Conservation (phyloP, 2,113 vertebrate genomes). For the Pangasianodon gigas region DNA sequence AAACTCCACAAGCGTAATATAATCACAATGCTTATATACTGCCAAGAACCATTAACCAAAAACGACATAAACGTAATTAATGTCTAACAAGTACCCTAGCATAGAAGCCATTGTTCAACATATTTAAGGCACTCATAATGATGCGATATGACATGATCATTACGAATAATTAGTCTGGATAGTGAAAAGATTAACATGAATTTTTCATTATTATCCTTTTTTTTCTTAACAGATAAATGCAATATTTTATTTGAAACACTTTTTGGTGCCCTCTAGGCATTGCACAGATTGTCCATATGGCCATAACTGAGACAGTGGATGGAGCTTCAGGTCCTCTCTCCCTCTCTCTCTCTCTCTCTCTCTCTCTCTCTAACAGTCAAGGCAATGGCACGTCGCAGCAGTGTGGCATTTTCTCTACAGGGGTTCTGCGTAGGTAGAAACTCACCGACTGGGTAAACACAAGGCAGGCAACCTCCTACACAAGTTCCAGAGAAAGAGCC, state of each 20-base stretch:
- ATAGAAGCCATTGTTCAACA: background rate
- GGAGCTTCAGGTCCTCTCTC: background rate
- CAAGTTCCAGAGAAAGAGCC: conserved; percentile 30
- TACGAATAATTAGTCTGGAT: background rate
- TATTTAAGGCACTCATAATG: background rate
- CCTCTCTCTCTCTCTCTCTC: background rate
- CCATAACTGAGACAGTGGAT: background rate
- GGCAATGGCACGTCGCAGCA: conserved; percentile 40
- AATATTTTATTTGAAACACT: conserved; percentile 11
- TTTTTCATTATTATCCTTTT: conserved; percentile 1
- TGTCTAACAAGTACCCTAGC: background rate
- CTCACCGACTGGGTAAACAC: conserved; percentile 49
- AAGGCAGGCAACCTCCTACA: conserved; percentile 51
- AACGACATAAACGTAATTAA: background rate
- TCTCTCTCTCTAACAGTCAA: conserved; percentile 30
- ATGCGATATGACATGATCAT: background rate
- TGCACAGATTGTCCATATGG: conserved; percentile 24
- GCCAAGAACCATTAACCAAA: background rate
- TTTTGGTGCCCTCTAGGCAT: conserved; percentile 5
- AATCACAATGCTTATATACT: background rate
- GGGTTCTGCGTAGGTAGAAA: conserved; percentile 48
- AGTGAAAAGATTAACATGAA: conserved; percentile 19
- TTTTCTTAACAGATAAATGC: background rate
- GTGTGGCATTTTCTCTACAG: conserved; percentile 48
- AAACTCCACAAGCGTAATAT: background rate